Conservation (phyloP, 1,140 invertebrate species). For the Chlorops oryzae region DNA sequence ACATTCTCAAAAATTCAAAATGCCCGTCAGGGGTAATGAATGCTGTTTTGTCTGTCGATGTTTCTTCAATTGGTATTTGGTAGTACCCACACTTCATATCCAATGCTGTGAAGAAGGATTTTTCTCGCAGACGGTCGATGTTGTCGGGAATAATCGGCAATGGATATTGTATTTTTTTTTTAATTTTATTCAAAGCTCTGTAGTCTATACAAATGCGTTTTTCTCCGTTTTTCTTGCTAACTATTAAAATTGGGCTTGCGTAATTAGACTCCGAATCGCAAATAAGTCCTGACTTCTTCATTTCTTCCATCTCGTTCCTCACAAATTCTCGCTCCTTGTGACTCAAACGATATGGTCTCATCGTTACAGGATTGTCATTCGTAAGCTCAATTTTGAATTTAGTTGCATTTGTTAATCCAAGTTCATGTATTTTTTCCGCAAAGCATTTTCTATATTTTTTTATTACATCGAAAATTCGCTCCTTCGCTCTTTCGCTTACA, state of each 20-base stretch:
- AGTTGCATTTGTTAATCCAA: too few relatives aligned
- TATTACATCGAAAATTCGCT: too few relatives aligned
- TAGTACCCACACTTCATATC: slow-evolving; percentile 22
- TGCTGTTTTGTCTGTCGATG: slow-evolving; percentile 20
- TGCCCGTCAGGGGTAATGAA: slow-evolving; percentile 16
- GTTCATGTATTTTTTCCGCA: too few relatives aligned
- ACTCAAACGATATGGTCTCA: too few relatives aligned
- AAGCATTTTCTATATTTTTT: too few relatives aligned
- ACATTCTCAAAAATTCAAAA: slow-evolving; percentile 3
- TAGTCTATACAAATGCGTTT: slow-evolving; percentile 13
- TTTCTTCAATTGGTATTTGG: slow-evolving; percentile 20
- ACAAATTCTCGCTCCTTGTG: too few relatives aligned
- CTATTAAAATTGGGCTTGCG: slow-evolving; percentile 5
- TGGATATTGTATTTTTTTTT: slow-evolving; percentile 14
- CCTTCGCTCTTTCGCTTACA: too few relatives aligned
- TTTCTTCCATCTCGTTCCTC: slow-evolving; percentile 2
- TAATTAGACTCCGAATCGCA: slow-evolving; percentile 11
- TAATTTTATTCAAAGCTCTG: slow-evolving; percentile 11
- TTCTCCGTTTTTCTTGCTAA: slow-evolving; percentile 10
- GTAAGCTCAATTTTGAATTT: too few relatives aligned
- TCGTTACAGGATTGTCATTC: too few relatives aligned
- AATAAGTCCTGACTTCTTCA: slow-evolving; percentile 12
- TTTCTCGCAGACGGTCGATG: slow-evolving; percentile 11
- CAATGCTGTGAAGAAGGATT: slow-evolving; percentile 12
- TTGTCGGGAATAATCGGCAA: slow-evolving; percentile 8